Evolutionary conservation across 2,888 invertebrate genomes (phyloP), one percentile per base, ranked within the genome.

Genomic region (Rotaria magnacalcarata): DNA sequence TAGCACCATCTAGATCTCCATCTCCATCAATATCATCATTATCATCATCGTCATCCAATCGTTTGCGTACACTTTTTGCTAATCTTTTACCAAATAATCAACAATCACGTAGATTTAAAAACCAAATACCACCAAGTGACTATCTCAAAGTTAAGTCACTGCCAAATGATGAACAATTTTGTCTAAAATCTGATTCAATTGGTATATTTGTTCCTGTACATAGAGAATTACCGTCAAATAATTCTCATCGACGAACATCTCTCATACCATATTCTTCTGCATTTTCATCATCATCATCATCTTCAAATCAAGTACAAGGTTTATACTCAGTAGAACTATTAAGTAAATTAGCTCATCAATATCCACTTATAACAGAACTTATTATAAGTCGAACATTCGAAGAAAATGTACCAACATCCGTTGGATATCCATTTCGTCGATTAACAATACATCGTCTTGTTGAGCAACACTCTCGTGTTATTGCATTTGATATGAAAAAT

Each of bases 281-380:
- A 47, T 47, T 47, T 47, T 47, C 43, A 21, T 80, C 43, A 21
- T 80, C 43, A 21, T 80, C 80, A 47, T 47, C 80, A 1, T 80
- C 27, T 47, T 80, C 80, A n/a, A 80, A 80, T 47, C 43, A 47
- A 47, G n/a, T 47, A n/a, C 80, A 80, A 47, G 47, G 80, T 47
- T 7, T 80, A 47, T 80, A 47, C 24, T 47, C 80, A 14, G 80
- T n/a, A 0, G 80, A 80, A 24, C 24, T 80, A 14, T 80, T 80
- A 47, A 47, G 80, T 47, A 43, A 80, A 80, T 47, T 43, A 4
- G 14, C n/a, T 47, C 43, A 80, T 80, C 80, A 80, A 80, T 80
- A 80, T 80, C 80, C 80, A 47, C 47, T 80, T 43, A 80, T 80
- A 43, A 80, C 80, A 43, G 80, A 80, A 80, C 80, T 80, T n/a